phyloP scores from a whole-genome alignment of 2,113 vertebrate genomes.

The Chloebia gouldiae region DNA sequence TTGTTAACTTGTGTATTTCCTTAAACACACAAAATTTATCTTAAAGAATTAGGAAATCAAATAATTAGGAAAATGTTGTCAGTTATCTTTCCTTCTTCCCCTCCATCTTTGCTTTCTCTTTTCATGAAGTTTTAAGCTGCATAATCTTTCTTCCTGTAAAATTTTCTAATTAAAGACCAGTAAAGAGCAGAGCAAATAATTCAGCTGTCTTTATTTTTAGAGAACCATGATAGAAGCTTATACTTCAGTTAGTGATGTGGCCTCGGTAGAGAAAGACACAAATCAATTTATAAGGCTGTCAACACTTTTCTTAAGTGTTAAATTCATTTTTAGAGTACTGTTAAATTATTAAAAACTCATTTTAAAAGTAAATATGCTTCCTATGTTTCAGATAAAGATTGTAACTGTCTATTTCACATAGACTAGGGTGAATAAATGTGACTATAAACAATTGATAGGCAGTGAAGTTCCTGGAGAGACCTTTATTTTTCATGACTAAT shows the following conservation, averaged over 20 bases:
- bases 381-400: slow-evolving; percentile 1
- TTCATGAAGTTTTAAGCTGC: background rate
- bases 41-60: background rate
- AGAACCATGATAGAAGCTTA: background rate
- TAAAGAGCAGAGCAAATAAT: background rate
- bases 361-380: slow-evolving; percentile 9
- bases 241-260: background rate
- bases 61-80: background rate
- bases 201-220: background rate
- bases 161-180: background rate
- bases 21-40: background rate
- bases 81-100: background rate
- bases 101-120: background rate
- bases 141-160: background rate
- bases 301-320: slow-evolving; percentile 11
- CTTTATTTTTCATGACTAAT: background rate
- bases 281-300: slow-evolving; percentile 25
- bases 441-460: background rate
- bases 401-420: background rate
- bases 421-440: background rate
- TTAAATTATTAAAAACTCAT: slow-evolving; percentile 26
- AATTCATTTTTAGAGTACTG: slow-evolving; percentile 6
- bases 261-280: background rate
- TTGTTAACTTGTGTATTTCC: background rate
- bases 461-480: background rate